phyloP scores from a whole-genome alignment of 2,113 vertebrate species.

The Danio rerio region GRCz12tu NC_133186.1:34648001-34648500 shows the following conservation, averaged over 20 bases:
- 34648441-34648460: conserved; percentile 41
- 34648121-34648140: neutral
- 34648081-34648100: neutral
- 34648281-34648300: neutral
- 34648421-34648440: conserved; percentile 49
- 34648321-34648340: conserved; percentile 37
- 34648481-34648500: conserved; percentile 54
- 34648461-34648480: conserved; percentile 37
- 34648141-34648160: neutral
- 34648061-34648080: neutral
- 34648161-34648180: neutral
- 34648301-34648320: conserved; percentile 36
- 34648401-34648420: conserved; percentile 41
- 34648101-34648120: neutral
- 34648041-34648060: neutral
- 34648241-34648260: conserved; percentile 29
- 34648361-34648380: conserved; percentile 33
- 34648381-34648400: conserved; percentile 36
- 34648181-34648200: conserved; percentile 1
- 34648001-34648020: too few relatives aligned
- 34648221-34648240: neutral
- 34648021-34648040: too few relatives aligned
- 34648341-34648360: conserved; percentile 18
- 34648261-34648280: conserved; percentile 53
- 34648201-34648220: neutral